Evolutionary conservation across 1,140 invertebrate species (phyloP).

Genomic region (Euglossa dilemma): DNA sequence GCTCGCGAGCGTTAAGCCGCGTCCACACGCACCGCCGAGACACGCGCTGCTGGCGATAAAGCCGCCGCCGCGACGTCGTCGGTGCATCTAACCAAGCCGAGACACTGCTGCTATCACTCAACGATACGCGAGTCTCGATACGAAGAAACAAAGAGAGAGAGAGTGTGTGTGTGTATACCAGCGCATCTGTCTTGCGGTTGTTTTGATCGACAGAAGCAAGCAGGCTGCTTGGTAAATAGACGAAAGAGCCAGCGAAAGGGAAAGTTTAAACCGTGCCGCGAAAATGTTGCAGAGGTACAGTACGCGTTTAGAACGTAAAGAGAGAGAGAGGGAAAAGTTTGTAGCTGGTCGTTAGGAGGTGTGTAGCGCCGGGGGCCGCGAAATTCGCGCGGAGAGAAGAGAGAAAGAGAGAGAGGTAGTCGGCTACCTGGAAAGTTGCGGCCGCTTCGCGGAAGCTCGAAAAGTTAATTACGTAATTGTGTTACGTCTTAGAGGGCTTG

Average conservation of each 20-base stretch:
- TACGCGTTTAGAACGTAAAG: too few species aligned
- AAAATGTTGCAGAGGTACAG: too few species aligned
- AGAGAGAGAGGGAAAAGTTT: constrained; percentile 7
- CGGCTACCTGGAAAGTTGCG: constrained; percentile 20
- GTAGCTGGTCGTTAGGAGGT: not conserved
- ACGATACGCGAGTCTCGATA: constrained; percentile 7
- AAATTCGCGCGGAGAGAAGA: not conserved
- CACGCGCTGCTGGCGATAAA: constrained; percentile 54
- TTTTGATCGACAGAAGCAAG: constrained; percentile 18
- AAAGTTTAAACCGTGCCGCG: constrained; percentile 33
- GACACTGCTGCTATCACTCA: constrained; percentile 4
- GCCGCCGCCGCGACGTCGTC: constrained; percentile 13
- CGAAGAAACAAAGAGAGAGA: constrained; percentile 4
- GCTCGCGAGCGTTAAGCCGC: constrained; percentile 43
- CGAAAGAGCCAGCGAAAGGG: constrained; percentile 19
- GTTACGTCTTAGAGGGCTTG: constrained; percentile 36
- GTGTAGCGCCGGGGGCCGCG: not conserved
- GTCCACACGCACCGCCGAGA: constrained; percentile 42
- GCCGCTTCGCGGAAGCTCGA: constrained; percentile 36
- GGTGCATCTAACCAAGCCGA: not conserved
- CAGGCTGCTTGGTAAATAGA: not conserved
- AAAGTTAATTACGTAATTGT: constrained; percentile 52
- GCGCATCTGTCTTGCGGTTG: not conserved
- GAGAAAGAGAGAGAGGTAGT: too few species aligned
- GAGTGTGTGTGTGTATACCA: not conserved